These are phyloP conservation scores for Tuta absoluta DNA, from an alignment of 2,888 invertebrate species.

Conservation along the genomic window DNA sequence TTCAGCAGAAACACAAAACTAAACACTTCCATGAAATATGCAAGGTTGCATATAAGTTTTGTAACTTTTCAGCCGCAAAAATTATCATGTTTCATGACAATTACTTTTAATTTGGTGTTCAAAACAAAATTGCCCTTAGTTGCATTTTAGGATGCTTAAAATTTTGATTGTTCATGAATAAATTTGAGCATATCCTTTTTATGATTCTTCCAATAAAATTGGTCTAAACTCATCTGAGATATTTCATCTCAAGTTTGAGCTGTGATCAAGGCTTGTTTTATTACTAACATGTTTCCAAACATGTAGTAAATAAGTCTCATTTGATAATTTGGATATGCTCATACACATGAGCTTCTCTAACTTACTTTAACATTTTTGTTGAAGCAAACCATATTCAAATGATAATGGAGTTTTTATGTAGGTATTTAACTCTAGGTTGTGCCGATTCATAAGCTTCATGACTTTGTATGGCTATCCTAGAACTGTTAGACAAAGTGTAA, in stretches of 20 bases:
- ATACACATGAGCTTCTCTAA: conserved; percentile 15
- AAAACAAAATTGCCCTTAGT: neutral
- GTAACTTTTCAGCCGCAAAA: neutral
- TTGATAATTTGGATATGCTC: conserved; percentile 11
- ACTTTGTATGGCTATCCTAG: conserved; percentile 9
- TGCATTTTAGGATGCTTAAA: neutral
- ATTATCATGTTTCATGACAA: neutral
- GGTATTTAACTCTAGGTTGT: neutral
- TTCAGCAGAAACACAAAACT: neutral
- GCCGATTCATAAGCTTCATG: neutral
- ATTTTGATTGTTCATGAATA: conserved; percentile 1
- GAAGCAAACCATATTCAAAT: neutral
- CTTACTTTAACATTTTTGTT: conserved; percentile 11
- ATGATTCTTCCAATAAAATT: neutral
- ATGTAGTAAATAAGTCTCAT: conserved; percentile 4
- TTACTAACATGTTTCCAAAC: neutral
- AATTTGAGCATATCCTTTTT: conserved; percentile 11
- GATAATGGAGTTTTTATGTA: neutral
- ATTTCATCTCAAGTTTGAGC: neutral
- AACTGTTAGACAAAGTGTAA: conserved; percentile 1
- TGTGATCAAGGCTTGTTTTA: neutral
- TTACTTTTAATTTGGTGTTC: neutral
- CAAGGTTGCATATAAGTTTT: neutral
- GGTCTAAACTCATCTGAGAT: neutral
- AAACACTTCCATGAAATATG: neutral